Evolutionary conservation across 1,140 invertebrate genomes (phyloP).

Genomic region (Orchestia grillus): DNA sequence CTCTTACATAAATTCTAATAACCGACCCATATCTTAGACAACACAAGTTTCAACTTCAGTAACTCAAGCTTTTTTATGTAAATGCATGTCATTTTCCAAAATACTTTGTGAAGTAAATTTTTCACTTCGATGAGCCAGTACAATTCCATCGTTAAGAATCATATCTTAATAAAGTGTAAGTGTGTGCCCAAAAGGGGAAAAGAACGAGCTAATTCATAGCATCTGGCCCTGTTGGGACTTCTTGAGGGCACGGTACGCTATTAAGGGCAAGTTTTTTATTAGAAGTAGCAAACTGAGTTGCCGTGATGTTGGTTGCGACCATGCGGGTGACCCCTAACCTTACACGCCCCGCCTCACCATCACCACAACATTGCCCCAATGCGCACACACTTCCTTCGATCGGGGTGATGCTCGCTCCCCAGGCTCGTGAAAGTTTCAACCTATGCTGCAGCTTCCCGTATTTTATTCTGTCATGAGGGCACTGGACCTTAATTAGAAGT

Average conservation of each 20-base stretch:
- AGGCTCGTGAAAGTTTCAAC: not conserved
- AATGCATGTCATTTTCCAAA: too few species aligned
- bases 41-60: not conserved
- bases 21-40: not conserved
- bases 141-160: not conserved
- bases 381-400: not conserved
- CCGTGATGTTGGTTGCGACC: constrained; percentile 19
- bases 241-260: constrained; percentile 2
- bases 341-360: constrained; percentile 3
- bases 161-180: not conserved
- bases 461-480: not conserved
- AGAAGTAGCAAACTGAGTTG: constrained; percentile 21
- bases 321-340: constrained; percentile 22
- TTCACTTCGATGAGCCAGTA: not conserved
- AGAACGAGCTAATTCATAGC: constrained; percentile 12
- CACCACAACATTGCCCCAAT: not conserved
- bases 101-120: not conserved
- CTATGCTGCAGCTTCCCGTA: not conserved
- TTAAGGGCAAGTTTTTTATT: constrained; percentile 48
- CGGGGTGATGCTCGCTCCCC: not conserved
- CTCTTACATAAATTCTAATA: not conserved
- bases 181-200: not conserved
- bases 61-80: not conserved
- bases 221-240: not conserved
- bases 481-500: not conserved